phyloP scores from a whole-genome alignment of 1,140 invertebrate genomes.

The Drosophila dunni region DNA sequence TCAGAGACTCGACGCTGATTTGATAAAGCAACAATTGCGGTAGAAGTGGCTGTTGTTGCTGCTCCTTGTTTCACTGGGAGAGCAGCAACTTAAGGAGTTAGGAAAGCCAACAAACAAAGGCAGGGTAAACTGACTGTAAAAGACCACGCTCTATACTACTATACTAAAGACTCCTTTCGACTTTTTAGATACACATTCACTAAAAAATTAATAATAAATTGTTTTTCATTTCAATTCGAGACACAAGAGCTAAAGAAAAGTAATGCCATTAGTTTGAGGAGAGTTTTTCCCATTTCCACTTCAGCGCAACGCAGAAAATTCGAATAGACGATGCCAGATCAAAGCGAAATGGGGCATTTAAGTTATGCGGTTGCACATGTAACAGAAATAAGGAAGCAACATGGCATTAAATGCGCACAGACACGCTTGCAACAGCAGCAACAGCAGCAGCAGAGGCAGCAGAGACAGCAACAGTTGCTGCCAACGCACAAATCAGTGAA shows the following conservation, averaged over 20 bases:
- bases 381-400: slow-evolving; percentile 74
- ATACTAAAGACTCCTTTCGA: no score
- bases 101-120: slow-evolving; percentile 32
- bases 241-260: no score
- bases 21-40: slow-evolving; percentile 53
- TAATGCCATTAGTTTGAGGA: no score
- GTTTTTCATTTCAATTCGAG: no score
- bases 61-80: slow-evolving; percentile 39
- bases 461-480: slow-evolving; percentile 39
- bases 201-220: no score
- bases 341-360: slow-evolving; percentile 39
- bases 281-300: no score
- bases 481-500: slow-evolving; percentile 76
- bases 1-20: slow-evolving; percentile 42
- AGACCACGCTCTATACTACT: no score
- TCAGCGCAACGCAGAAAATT: no score
- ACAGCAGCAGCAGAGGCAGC: slow-evolving; percentile 41
- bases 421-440: slow-evolving; percentile 48
- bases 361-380: slow-evolving; percentile 68
- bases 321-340: slow-evolving; percentile 8
- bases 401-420: slow-evolving; percentile 54
- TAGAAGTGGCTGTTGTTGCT: neutral
- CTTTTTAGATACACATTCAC: no score
- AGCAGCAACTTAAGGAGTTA: slow-evolving; percentile 51
- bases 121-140: slow-evolving; percentile 21